These are phyloP conservation scores for Zootoca vivipara DNA, from an alignment of 2,113 vertebrate species.

Conservation along the genomic window DNA sequence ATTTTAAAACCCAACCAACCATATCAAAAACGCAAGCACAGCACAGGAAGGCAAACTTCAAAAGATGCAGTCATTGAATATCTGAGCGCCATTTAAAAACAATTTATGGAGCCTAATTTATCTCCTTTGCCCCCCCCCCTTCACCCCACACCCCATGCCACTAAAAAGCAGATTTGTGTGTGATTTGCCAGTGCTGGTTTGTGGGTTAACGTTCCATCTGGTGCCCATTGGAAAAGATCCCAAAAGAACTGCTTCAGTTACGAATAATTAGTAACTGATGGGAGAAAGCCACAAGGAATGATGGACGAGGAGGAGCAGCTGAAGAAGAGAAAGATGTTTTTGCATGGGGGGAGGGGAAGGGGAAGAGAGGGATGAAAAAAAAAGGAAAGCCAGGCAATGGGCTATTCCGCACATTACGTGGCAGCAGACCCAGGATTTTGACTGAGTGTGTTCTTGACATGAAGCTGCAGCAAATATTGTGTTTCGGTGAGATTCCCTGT, in stretches of 20 bases:
- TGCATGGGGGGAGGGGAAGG: too few species aligned
- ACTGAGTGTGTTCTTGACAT: background rate
- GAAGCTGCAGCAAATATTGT: background rate
- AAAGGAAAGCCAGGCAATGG: background rate
- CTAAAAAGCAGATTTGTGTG: background rate
- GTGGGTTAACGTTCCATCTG: constrained; percentile 33
- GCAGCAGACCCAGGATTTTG: background rate
- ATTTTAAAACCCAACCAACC: background rate
- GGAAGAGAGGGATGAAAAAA: background rate
- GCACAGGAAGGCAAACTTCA: background rate
- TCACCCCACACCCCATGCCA: background rate
- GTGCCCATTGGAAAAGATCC: constrained; percentile 5
- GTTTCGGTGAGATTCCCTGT: background rate
- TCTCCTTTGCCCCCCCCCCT: background rate
- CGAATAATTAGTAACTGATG: constrained; percentile 13
- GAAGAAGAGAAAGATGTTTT: background rate
- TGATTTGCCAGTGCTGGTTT: background rate
- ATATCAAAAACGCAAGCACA: background rate
- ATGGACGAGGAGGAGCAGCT: too few species aligned
- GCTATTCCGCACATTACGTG: background rate
- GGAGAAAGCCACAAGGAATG: background rate
- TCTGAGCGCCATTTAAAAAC: background rate
- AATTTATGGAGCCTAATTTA: constrained; percentile 4
- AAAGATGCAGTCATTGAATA: background rate
- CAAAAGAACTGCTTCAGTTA: background rate